These are phyloP conservation scores for Pituophis catenifer DNA, from an alignment of 2,113 vertebrate species.

Conservation along the genomic window DNA sequence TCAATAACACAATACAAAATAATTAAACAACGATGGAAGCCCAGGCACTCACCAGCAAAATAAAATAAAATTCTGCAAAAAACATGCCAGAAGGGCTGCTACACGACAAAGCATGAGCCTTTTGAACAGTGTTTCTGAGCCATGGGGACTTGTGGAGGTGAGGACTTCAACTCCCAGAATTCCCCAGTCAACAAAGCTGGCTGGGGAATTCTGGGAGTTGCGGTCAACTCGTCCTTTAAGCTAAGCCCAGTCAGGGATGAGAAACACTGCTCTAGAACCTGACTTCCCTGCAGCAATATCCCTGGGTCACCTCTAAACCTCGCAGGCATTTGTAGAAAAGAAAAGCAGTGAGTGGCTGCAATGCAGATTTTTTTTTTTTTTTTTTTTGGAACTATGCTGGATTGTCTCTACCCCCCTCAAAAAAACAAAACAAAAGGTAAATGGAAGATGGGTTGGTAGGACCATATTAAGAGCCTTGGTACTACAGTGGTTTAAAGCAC, in stretches of 20 bases:
- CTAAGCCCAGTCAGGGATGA: background rate
- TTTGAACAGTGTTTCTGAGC: background rate
- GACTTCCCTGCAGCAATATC: background rate
- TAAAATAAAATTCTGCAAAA: background rate
- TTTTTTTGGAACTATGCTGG: background rate
- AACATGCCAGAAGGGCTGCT: background rate
- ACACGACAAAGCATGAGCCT: background rate
- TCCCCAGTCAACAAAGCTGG: background rate
- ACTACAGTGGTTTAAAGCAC: no score
- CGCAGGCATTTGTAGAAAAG: background rate
- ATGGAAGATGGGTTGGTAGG: background rate
- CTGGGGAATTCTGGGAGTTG: background rate
- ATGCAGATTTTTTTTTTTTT: background rate
- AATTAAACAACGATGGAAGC: background rate
- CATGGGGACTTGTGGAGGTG: background rate
- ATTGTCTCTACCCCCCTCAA: background rate
- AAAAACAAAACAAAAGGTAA: background rate
- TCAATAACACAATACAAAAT: background rate
- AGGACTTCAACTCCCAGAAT: background rate
- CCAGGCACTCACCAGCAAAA: background rate
- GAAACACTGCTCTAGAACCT: background rate
- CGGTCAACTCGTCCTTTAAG: background rate
- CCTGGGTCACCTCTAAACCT: background rate
- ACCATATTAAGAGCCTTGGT: background rate
- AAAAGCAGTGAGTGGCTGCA: background rate